Conservation (phyloP, 64 coral and sea anemone species). For the Acropora tenuis region DNA sequence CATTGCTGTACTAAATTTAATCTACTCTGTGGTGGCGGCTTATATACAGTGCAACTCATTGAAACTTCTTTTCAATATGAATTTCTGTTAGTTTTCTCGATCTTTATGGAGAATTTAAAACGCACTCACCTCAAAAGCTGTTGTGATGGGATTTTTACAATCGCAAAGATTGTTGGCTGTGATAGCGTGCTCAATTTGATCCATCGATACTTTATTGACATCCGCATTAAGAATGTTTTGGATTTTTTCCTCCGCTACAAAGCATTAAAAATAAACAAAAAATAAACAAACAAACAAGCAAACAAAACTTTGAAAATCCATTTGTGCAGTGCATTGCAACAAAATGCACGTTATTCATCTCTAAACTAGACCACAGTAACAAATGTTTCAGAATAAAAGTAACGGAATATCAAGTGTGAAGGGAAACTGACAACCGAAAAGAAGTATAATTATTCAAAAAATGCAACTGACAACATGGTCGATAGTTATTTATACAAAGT, state of each 20-base stretch:
- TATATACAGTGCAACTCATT: background rate
- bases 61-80: background rate
- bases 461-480: no score
- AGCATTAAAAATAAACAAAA: background rate
- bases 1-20: no score
- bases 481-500: no score
- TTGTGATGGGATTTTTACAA: slow-evolving; percentile 16
- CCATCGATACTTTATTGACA: background rate
- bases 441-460: no score
- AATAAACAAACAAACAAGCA: background rate
- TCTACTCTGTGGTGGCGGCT: no score
- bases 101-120: background rate
- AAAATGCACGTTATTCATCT: no score
- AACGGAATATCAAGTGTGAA: no score
- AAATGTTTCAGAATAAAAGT: no score
- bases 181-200: background rate
- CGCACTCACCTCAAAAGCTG: slow-evolving; percentile 30
- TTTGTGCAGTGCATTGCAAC: background rate
- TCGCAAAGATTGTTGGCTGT: slow-evolving; percentile 1
- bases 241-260: background rate
- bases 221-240: background rate
- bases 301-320: background rate
- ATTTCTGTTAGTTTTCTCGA: background rate
- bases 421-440: no score
- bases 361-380: no score